A percentile compares a stretch with the other conserved stretches of the same genome.
phyloP scores from a whole-genome alignment of 2,113 vertebrate genomes.

The Bubalus kerabau region DNA sequence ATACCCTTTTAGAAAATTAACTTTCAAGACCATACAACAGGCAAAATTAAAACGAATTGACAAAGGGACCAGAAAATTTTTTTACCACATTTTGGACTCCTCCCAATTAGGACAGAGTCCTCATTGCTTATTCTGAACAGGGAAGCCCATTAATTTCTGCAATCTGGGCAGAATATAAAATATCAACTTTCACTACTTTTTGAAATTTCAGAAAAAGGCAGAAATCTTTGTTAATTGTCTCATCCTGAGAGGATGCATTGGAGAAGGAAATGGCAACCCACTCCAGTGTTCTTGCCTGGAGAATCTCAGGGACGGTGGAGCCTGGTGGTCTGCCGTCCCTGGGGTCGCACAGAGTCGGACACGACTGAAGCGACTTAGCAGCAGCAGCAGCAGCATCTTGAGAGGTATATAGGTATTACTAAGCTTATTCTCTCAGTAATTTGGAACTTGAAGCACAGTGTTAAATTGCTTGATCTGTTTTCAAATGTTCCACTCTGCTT shows the following conservation, averaged over 20 bases:
- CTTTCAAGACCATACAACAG: neutral
- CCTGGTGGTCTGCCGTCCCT: no score
- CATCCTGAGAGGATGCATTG: neutral
- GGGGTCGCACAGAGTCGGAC: no score
- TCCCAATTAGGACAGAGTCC: neutral
- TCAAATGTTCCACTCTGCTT: neutral
- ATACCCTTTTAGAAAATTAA: constrained; percentile 28
- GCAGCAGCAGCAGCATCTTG: neutral
- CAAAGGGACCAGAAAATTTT: neutral
- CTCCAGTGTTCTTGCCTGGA: no score
- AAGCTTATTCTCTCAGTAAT: neutral
- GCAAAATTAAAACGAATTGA: constrained; percentile 37
- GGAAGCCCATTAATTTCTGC: neutral
- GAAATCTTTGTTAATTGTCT: neutral
- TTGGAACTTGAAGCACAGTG: neutral
- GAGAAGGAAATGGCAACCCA: no score
- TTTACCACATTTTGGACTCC: neutral
- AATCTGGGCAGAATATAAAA: neutral
- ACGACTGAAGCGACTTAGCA: no score
- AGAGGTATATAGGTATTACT: neutral
- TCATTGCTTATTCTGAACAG: neutral
- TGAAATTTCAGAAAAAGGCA: neutral
- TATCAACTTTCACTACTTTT: neutral
- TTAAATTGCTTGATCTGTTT: neutral
- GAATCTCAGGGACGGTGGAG: no score